These are phyloP conservation scores for Mya arenaria DNA, from an alignment of 1,140 invertebrate species.

Conservation along the genomic window DNA sequence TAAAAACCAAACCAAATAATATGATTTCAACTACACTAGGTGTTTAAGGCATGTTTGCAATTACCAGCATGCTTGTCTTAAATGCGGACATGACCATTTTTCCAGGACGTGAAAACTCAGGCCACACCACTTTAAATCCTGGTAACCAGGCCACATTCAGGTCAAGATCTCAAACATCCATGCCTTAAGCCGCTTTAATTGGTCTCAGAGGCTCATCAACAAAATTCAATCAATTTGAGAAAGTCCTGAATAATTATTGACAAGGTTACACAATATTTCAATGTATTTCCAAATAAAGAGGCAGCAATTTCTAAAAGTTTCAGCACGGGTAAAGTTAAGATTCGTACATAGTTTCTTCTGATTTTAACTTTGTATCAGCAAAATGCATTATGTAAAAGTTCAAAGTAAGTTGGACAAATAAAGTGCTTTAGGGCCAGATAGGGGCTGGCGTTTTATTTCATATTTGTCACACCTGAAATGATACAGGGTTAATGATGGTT, in stretches of 20 bases:
- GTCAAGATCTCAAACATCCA: background rate
- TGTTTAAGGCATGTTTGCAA: background rate
- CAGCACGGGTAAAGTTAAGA: background rate
- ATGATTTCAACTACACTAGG: background rate
- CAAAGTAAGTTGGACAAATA: background rate
- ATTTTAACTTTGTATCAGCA: background rate
- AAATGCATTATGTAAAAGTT: background rate
- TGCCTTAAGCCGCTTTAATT: background rate
- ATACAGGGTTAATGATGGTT: background rate
- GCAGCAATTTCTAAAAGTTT: background rate
- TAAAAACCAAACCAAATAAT: background rate
- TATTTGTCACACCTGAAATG: background rate
- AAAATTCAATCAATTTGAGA: background rate
- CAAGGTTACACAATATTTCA: background rate
- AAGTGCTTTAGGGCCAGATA: background rate
- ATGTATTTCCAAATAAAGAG: background rate
- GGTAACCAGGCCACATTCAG: background rate
- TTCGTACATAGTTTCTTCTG: background rate
- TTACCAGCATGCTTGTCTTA: background rate
- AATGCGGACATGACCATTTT: background rate
- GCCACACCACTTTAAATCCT: background rate
- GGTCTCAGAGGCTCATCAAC: background rate
- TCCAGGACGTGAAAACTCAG: background rate
- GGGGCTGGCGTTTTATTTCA: background rate
- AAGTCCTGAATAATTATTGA: background rate